Evolutionary conservation across 2,113 vertebrate species (phyloP), one percentile per base, ranked within the genome.

Genomic region (Calyptommatus sinebrachiatus): DNA sequence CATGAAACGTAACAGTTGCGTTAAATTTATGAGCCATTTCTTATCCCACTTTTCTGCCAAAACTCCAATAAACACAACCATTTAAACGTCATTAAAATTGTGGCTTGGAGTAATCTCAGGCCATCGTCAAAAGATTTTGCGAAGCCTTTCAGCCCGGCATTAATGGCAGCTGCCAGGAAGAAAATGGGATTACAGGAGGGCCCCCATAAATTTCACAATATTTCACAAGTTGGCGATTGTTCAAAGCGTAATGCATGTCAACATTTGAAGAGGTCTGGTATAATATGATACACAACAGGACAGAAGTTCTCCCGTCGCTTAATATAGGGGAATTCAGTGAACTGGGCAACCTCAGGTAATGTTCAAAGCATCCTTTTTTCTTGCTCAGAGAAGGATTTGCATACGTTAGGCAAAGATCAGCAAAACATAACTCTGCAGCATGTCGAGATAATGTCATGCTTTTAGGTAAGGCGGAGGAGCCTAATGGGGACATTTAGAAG

Each of bases 171-270:
- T 9, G 12, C 29, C 45, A 45, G 20, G 26, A 61, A 45, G 53
- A 71, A 82, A 50, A 8, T 20, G 28, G 8, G 78, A 53, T 50
- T 73, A 66, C 41, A 10, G 28, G 0, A 41, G 69, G 21, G 31
- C 29, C 22, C 41, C 7, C 45, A 76, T 78, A 41, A 78, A 57
- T 61, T 26, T 45, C n/a, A 29, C 2, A 53, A 5, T 66, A 65
- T 31, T 7, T 71, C 6, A 61, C 2, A 0, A 84, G 35, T 71
- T 77, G 48, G 80, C 68, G 84, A 79, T 61, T 65, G 66, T 1
- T 14, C 62, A 62, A 65, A 71, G 20, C 83, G 70, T 83, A 83
- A 68, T 1, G 70, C 28, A 4, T 68, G 35, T 83, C 70, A 78
- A 68, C 21, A 69, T 26, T 77, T 83, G 67, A 57, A 83, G 14